Evolutionary conservation across 2,797 vertebrate species (phyloP).

Genomic region (Cygnus olor): DNA sequence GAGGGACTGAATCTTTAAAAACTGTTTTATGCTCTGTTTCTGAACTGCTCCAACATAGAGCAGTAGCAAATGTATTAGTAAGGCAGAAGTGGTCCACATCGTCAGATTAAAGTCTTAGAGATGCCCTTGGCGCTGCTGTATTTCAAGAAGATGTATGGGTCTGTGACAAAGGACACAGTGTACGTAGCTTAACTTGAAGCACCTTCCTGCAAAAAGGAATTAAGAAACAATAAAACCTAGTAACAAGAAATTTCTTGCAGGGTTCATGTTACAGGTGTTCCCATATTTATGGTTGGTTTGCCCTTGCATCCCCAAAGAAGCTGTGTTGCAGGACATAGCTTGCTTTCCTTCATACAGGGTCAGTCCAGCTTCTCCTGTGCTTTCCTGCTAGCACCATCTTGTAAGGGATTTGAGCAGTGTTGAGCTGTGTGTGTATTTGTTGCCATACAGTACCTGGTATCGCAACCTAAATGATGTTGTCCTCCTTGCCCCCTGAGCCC

Average conservation of each 20-base stretch:
- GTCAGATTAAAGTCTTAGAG: not conserved
- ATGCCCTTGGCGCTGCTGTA: accelerated
- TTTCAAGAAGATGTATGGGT: not conserved
- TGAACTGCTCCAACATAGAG: not conserved
- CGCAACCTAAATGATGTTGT: not conserved
- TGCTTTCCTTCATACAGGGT: not conserved
- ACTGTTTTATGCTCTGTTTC: not conserved
- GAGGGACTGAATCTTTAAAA: not conserved
- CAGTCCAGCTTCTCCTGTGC: not conserved
- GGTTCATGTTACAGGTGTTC: not conserved
- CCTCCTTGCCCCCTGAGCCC: not conserved
- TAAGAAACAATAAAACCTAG: not conserved
- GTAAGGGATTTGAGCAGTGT: not conserved
- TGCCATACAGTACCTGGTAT: constrained; percentile 10
- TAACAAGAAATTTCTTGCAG: not conserved
- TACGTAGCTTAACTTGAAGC: not conserved
- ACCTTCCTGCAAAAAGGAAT: not conserved
- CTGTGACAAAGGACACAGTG: not conserved
- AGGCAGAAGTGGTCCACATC: not conserved
- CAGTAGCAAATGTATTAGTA: not conserved
- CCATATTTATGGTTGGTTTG: not conserved
- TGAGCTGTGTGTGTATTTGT: not conserved
- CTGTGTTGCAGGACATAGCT: not conserved
- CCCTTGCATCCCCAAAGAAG: not conserved
- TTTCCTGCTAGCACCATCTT: not conserved